Conservation (phyloP, 2,888 invertebrate genomes). For the Stenolophus ochropezus region DNA sequence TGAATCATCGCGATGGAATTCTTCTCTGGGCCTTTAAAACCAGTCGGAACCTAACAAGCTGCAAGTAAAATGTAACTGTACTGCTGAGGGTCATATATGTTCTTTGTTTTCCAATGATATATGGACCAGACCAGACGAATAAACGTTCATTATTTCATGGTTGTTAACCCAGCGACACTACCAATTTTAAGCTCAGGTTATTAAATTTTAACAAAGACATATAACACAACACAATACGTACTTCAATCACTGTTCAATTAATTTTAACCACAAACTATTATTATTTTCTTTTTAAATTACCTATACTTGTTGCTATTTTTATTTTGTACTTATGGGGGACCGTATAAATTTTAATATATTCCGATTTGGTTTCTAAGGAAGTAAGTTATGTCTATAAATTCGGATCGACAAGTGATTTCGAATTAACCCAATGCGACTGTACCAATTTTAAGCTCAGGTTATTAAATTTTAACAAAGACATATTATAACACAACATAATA, state of each 20-base stretch:
- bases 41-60: conserved; percentile 36
- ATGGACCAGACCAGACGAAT: neutral
- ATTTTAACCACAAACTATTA: too few relatives aligned
- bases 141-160: neutral
- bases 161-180: neutral
- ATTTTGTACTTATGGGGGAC: too few relatives aligned
- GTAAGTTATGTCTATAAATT: too few relatives aligned
- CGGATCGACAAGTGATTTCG: too few relatives aligned
- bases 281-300: too few relatives aligned
- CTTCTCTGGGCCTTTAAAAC: conserved; percentile 36
- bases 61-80: conserved; percentile 26
- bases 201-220: neutral
- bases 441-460: neutral
- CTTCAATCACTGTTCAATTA: too few relatives aligned
- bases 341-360: too few relatives aligned
- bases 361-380: too few relatives aligned
- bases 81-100: conserved; percentile 34
- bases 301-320: too few relatives aligned
- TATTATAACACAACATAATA: neutral
- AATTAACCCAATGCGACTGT: neutral
- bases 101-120: conserved; percentile 17
- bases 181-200: neutral
- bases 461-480: neutral
- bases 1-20: conserved; percentile 51
- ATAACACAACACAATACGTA: neutral